A percentile compares a stretch with the other conserved stretches of the same genome.
Evolutionary conservation across 2,888 invertebrate genomes (phyloP).

Genomic region (Drosophila differens): DNA sequence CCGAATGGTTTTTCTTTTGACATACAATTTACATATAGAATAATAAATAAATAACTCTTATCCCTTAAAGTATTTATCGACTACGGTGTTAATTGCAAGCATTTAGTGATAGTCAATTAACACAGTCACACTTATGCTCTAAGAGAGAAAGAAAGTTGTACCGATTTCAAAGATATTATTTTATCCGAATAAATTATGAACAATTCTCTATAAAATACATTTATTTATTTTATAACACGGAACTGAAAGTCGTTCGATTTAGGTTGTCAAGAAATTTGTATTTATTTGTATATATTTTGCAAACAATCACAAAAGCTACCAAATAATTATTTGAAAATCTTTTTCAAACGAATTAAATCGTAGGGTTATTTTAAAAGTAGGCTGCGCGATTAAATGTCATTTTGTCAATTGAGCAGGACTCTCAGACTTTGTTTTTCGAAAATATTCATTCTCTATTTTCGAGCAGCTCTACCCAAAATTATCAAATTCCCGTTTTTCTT

Average conservation of each 20-base stretch:
- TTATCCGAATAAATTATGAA: background rate
- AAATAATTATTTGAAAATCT: background rate
- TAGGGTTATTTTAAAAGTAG: background rate
- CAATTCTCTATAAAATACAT: fast-evolving
- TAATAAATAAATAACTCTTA: too few species aligned
- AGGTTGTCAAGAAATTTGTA: background rate
- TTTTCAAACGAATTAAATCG: too few species aligned
- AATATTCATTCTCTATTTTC: background rate
- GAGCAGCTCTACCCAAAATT: background rate
- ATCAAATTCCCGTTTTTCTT: background rate
- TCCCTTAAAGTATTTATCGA: too few species aligned
- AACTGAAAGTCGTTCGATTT: background rate
- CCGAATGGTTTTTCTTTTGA: too few species aligned
- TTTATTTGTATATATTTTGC: too few species aligned
- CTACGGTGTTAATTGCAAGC: too few species aligned
- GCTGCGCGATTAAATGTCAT: background rate
- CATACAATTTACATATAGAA: too few species aligned
- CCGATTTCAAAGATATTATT: background rate
- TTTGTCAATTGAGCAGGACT: background rate
- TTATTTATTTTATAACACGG: background rate
- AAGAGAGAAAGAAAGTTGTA: too few species aligned
- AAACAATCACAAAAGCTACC: background rate
- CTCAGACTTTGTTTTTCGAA: background rate
- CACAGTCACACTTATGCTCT: too few species aligned
- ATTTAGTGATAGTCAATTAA: too few species aligned